Base-by-base conservation (phyloP, 2,797 vertebrate genomes). In the Podargus strigoides region DNA sequence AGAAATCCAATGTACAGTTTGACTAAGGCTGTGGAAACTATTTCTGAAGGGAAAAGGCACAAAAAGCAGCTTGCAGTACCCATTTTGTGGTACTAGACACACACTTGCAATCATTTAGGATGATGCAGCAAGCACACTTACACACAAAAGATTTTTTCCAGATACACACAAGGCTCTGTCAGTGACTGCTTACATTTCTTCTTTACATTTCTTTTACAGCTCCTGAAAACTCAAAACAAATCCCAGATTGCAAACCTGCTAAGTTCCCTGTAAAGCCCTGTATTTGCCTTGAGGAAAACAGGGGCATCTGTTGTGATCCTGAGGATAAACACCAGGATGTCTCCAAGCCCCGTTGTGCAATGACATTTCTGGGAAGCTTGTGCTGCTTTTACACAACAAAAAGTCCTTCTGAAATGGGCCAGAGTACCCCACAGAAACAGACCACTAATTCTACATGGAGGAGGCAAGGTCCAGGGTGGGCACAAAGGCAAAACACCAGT, bases 181-280 rank as follows among this genome's bases (percentile, higher is more conserved):
- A 52, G 42, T 3, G 24, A 42, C 14, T 55, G 55, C n/a, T 93
- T 28, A 26, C 39, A 87, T 94, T 95, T 74, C 87, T 87, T 87
- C n/a, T n/a, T 83, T 41, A 41, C 88, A 91, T 85, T n/a, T n/a
- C n/a, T n/a, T n/a, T n/a, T n/a, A 68, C 80, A 86, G 56, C 42
- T 85, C 93, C 88, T 93, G 84, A 86, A 87, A 79, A 77, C 47
- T 63, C 77, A 89, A 89, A 89, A 68, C 62, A 68, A 89, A 60
- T 77, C 87, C 84, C 96, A 90, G 76, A 9, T 6, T 85, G 86
- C 94, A 90, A 90, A 94, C 27, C 69, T 95, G 95, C 46, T 24
- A 9, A 27, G 22, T 64, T 52, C 74, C 75, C 79, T 34, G 2
- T 37, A 63, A 70, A 89, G 6, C 11, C 12, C 55, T 8, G 30